Evolutionary conservation across 2,888 invertebrate species (phyloP), one percentile per base, ranked within the genome.

Genomic region (Hypsopygia costalis): DNA sequence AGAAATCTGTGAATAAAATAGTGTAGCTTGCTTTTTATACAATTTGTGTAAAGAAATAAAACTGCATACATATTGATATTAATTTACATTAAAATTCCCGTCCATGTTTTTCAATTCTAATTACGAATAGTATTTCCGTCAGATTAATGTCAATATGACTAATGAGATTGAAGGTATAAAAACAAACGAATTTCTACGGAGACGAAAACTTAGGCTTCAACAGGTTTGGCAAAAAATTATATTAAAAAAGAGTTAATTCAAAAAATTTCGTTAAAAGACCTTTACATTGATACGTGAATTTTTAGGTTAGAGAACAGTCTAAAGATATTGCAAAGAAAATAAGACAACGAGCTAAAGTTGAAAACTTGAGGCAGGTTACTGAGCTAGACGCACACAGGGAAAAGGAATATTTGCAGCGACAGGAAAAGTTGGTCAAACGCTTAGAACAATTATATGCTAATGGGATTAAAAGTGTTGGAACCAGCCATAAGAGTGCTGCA

Each of bases 221-320:
- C 88, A 89, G 85, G 88, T 88, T 74, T 62, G 72, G 55, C 47
- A 46, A 31, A 48, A 43, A 11, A 41, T 40, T 43, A 49, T 25
- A 41, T 38, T 33, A 39, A 12, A 38, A 32, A 37, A n/a, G 32
- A 11, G 11, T 27, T 35, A 36, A 20, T 28, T 44, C 25, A 29
- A 20, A 33, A 44, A 53, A 52, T 47, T 40, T 51, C 4, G 20
- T 38, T 42, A 47, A 56, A 51, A 56, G 31, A 34, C 34, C 16
- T 42, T 53, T 49, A 46, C 47, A 44, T 40, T 33, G 21, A 37
- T 43, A 27, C 43, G 37, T 49, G 36, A 43, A 35, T 53, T 71
- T 79, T 62, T 75, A 89, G 89, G 89, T 89, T 54, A 78, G 89
- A 48, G 89, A 89, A 67, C 89, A 89, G 55, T 89, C 89, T 34